A percentile compares a stretch with the other conserved stretches of the same genome.
Conservation (phyloP, 92 coral and sea anemone genomes). For the Palythoa heliodiscus region DNA sequence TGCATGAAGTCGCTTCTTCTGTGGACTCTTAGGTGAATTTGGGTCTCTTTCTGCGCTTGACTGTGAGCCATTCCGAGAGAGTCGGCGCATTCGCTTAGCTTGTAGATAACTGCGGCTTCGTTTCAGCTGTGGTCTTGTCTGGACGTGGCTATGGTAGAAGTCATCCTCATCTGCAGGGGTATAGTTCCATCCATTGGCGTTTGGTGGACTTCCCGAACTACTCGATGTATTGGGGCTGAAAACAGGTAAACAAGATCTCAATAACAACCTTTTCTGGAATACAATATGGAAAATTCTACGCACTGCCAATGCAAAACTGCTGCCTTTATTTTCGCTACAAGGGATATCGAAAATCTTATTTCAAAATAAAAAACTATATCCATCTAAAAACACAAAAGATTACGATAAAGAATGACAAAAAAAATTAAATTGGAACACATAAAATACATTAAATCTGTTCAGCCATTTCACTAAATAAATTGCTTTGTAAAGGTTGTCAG, state of each 20-base stretch:
- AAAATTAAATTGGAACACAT: no score
- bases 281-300: no score
- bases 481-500: no score
- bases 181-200: slow-evolving; percentile 55
- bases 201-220: slow-evolving; percentile 83
- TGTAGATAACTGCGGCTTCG: slow-evolving; percentile 62
- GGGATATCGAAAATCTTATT: no score
- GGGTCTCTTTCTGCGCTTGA: slow-evolving; percentile 68
- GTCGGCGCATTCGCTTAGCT: slow-evolving; percentile 41
- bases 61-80: slow-evolving; percentile 60
- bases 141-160: slow-evolving; percentile 39
- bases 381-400: no score
- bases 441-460: no score
- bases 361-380: no score
- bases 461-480: no score
- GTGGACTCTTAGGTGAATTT: slow-evolving; percentile 51
- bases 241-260: neutral
- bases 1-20: slow-evolving; percentile 38
- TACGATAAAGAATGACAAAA: no score
- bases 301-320: no score
- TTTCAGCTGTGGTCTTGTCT: slow-evolving; percentile 47
- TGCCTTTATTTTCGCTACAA: no score
- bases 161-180: slow-evolving; percentile 53
- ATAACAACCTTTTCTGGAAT: no score
- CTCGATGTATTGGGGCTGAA: slow-evolving; percentile 82